Evolutionary conservation across 2,888 invertebrate species (phyloP).

Genomic region (Andrena fulva): DNA sequence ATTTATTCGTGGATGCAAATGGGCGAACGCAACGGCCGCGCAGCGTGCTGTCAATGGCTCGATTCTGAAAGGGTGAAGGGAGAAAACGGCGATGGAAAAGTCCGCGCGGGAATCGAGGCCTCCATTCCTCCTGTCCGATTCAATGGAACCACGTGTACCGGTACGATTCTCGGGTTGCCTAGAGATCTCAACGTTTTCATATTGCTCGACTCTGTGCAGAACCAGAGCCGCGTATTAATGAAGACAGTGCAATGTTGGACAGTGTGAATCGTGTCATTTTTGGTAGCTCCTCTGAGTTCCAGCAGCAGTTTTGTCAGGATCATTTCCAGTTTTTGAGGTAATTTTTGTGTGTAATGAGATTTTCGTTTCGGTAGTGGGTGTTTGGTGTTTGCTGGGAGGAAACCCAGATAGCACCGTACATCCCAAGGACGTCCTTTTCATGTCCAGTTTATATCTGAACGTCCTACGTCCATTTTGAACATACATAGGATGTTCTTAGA

Average conservation of each 20-base stretch:
- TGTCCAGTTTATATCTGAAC: too few species aligned
- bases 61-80: constrained; percentile 12
- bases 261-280: background rate
- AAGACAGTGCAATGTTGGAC: background rate
- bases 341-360: background rate
- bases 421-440: too few species aligned
- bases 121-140: background rate
- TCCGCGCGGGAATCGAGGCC: constrained; percentile 10
- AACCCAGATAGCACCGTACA: too few species aligned
- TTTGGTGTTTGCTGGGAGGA: too few species aligned
- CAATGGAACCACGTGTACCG: constrained; percentile 17
- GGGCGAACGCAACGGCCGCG: constrained; percentile 9
- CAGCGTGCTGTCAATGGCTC: constrained; percentile 4
- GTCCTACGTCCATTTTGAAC: too few species aligned
- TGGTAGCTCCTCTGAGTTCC: background rate
- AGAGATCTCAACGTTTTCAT: constrained; percentile 36
- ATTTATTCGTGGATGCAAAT: constrained; percentile 58
- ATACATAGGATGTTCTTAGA: too few species aligned
- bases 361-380: too few species aligned
- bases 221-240: background rate
- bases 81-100: constrained; percentile 30
- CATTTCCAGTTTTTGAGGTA: background rate
- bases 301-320: background rate
- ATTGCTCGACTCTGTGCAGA: background rate
- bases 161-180: constrained; percentile 2